phyloP scores from a whole-genome alignment of 2,113 vertebrate species.

The Sinocyclocheilus anshuiensis region DNA sequence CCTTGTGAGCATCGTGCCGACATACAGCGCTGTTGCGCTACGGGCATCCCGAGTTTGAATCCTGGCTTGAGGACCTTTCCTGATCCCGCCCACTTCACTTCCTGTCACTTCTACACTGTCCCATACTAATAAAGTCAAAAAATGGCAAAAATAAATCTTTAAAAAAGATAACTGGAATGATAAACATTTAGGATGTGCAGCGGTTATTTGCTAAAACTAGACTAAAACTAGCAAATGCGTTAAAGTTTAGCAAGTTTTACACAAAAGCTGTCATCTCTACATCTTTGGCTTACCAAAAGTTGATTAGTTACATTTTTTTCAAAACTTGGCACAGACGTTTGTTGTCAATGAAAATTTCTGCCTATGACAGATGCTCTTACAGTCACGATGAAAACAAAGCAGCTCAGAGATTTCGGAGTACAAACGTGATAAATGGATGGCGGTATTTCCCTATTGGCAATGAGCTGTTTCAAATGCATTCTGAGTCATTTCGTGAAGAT shows the following conservation, averaged over 20 bases:
- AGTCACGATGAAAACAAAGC: conserved; percentile 50
- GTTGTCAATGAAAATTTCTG: conserved; percentile 55
- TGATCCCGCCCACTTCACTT: no score
- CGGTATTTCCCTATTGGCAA: conserved; percentile 44
- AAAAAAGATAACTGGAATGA: no score
- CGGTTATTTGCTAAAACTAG: no score
- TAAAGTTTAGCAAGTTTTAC: background rate
- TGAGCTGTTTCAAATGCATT: conserved; percentile 56
- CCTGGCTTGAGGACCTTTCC: no score
- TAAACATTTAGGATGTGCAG: no score
- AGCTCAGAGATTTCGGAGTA: conserved; percentile 32
- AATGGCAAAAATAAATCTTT: no score
- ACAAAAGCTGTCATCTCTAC: conserved; percentile 8
- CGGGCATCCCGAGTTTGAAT: no score
- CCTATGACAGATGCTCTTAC: conserved; percentile 54
- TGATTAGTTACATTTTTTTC: conserved; percentile 5
- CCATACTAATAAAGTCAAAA: no score
- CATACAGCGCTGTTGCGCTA: no score
- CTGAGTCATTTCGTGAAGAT: conserved; percentile 51
- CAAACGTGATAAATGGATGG: conserved; percentile 44
- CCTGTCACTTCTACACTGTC: no score
- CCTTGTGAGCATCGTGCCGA: no score
- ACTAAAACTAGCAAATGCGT: no score
- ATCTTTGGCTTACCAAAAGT: background rate
- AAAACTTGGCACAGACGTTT: conserved; percentile 26